phyloP scores from a whole-genome alignment of 2,797 vertebrate species.

The Diceros bicornis region DNA sequence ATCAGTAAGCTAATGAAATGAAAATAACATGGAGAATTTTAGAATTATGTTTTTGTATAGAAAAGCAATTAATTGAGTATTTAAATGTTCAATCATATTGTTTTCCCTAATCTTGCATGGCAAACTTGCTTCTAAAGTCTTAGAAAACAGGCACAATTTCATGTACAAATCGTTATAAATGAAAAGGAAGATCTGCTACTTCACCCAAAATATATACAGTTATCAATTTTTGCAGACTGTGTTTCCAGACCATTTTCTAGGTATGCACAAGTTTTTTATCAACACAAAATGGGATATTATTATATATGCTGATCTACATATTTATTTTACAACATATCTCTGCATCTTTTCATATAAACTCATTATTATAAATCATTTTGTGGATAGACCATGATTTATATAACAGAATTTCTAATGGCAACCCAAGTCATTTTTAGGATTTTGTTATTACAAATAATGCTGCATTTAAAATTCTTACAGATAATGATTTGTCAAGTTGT shows the following conservation, averaged over 20 bases:
- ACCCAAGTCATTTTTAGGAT: not conserved
- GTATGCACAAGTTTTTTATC: not conserved
- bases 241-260: not conserved
- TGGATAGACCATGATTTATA: not conserved
- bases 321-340: not conserved
- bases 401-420: not conserved
- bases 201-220: not conserved
- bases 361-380: not conserved
- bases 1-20: not conserved
- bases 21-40: not conserved
- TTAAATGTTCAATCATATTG: not conserved
- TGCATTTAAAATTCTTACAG: not conserved
- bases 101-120: not conserved
- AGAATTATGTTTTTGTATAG: not conserved
- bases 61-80: not conserved
- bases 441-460: not conserved
- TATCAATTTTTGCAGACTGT: not conserved
- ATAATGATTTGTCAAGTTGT: not conserved
- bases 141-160: not conserved
- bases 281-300: not conserved
- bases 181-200: not conserved
- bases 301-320: not conserved
- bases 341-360: not conserved
- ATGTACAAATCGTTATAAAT: not conserved
- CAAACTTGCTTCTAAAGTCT: not conserved